Percentiles rank a stretch among this genome's conserved stretches.
phyloP scores from a whole-genome alignment of 2,113 vertebrate genomes.

The Ranitomeya variabilis region DNA sequence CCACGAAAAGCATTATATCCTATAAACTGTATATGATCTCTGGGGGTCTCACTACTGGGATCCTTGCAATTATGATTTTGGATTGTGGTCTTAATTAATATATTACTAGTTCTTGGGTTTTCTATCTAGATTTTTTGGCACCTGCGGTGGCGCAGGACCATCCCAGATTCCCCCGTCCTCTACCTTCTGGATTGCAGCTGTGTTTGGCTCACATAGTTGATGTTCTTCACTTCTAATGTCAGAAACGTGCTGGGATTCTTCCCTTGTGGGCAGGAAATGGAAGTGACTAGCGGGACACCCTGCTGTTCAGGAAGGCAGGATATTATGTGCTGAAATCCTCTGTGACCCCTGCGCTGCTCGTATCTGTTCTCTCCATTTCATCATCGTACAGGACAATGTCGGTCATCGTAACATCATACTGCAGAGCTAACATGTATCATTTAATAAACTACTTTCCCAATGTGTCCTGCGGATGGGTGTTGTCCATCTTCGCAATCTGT shows the following conservation, averaged over 20 bases:
- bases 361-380: constrained; percentile 29
- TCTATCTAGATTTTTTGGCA: neutral
- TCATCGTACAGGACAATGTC: neutral
- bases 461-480: neutral
- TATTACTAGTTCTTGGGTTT: neutral
- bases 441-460: neutral
- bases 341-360: constrained; percentile 15
- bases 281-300: constrained; percentile 40
- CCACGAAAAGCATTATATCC: no score
- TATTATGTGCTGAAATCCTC: constrained; percentile 33
- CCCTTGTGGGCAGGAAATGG: constrained; percentile 33
- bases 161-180: neutral
- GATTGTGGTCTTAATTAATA: neutral
- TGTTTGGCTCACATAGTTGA: neutral
- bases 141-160: neutral
- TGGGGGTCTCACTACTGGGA: no score
- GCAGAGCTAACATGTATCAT: neutral
- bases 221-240: neutral
- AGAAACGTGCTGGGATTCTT: constrained; percentile 15
- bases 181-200: neutral
- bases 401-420: neutral
- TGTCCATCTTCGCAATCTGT: no score
- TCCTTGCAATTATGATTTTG: neutral
- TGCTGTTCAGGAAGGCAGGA: constrained; percentile 50
- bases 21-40: no score